These are phyloP conservation scores for Notolabrus celidotus DNA, from an alignment of 2,797 vertebrate genomes.

Conservation along the genomic window DNA sequence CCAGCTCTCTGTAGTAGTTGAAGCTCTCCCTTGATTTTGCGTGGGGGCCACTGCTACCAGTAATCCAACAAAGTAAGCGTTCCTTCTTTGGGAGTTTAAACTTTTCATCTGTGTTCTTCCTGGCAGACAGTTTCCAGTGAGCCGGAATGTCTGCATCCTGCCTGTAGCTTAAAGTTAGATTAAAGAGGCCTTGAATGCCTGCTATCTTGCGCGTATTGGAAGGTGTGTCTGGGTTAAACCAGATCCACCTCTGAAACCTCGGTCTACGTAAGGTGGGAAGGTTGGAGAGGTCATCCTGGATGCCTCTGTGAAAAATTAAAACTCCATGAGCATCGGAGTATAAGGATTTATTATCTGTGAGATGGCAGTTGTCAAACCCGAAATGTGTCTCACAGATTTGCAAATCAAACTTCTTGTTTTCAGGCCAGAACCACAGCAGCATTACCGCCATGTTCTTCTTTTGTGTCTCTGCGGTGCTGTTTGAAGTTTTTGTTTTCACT, in stretches of 20 bases:
- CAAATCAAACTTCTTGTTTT: conserved; percentile 87
- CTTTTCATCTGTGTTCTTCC: conserved; percentile 72
- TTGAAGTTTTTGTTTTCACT: neutral
- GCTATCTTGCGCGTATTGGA: conserved; percentile 84
- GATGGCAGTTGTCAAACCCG: conserved; percentile 86
- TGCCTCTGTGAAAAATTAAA: conserved; percentile 89
- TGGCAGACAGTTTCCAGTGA: conserved; percentile 82
- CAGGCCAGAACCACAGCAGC: conserved; percentile 91
- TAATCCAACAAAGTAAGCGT: conserved; percentile 89
- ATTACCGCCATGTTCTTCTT: conserved; percentile 80
- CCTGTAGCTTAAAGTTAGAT: conserved; percentile 90
- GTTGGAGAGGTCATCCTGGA: conserved; percentile 87
- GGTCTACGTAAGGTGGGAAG: conserved; percentile 87
- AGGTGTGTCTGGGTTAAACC: conserved; percentile 91
- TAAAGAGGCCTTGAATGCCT: conserved; percentile 90
- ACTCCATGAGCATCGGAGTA: conserved; percentile 87
- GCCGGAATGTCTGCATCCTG: conserved; percentile 89
- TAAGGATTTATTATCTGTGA: conserved; percentile 87
- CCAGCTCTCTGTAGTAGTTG: conserved; percentile 87
- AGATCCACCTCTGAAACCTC: conserved; percentile 92
- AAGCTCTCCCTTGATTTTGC: conserved; percentile 76
- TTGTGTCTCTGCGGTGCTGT: neutral
- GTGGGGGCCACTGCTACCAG: conserved; percentile 81
- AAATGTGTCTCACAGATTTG: conserved; percentile 86
- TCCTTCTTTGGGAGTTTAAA: conserved; percentile 89